Evolutionary conservation across 2,797 vertebrate genomes (phyloP).

Genomic region (Micromesistius poutassou): DNA sequence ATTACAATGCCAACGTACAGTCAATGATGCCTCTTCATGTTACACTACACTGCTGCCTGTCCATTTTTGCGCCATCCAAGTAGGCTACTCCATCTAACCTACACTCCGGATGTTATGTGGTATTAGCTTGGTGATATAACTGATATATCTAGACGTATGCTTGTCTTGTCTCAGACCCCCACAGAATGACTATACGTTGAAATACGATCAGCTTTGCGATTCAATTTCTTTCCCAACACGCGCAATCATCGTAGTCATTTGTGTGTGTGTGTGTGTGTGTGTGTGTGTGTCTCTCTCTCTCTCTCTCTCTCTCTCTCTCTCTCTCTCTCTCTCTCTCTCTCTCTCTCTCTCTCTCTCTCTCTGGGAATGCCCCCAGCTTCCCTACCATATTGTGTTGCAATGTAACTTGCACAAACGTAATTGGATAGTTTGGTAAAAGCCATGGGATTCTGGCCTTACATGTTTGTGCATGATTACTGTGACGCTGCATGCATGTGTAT

Average conservation of each 20-base stretch:
- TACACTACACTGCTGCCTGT: neutral
- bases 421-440: too few relatives aligned
- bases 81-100: neutral
- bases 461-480: too few relatives aligned
- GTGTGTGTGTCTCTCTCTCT: slow-evolving; percentile 25
- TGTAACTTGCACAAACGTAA: slow-evolving; percentile 6
- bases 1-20: neutral
- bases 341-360: slow-evolving; percentile 11
- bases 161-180: neutral
- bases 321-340: slow-evolving; percentile 20
- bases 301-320: slow-evolving; percentile 25
- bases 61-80: neutral
- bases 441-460: too few relatives aligned
- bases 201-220: slow-evolving; percentile 56
- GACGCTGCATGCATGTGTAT: too few relatives aligned
- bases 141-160: slow-evolving; percentile 1
- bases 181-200: slow-evolving; percentile 30
- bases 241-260: slow-evolving; percentile 47
- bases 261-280: slow-evolving; percentile 19
- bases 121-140: neutral
- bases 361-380: too few relatives aligned
- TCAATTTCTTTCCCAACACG: slow-evolving; percentile 51
- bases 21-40: neutral
- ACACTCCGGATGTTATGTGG: neutral
- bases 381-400: slow-evolving; percentile 15